These are phyloP conservation scores for Alosa sapidissima DNA, from an alignment of 2,797 vertebrate genomes.

Conservation along the genomic window DNA sequence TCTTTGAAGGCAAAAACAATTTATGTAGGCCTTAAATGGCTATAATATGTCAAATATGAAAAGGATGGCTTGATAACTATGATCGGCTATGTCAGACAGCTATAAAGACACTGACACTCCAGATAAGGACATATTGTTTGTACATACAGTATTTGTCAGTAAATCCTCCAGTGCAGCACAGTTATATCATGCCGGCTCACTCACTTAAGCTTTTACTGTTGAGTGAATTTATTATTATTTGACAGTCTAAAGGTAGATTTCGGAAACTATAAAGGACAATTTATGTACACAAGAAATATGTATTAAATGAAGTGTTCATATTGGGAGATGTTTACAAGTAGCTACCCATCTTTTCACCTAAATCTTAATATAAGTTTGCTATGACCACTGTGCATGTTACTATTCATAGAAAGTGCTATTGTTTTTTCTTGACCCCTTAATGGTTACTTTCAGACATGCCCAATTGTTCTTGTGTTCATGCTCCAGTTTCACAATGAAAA, in stretches of 20 bases:
- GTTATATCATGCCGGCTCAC: not conserved
- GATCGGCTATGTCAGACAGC: not conserved
- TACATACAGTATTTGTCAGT: not conserved
- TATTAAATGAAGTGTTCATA: not conserved
- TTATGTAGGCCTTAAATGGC: not conserved
- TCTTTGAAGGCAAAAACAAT: not conserved
- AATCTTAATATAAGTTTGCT: not conserved
- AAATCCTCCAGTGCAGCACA: not conserved
- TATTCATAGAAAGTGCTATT: conserved; percentile 9
- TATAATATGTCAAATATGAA: not conserved
- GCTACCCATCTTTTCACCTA: not conserved
- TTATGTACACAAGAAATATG: not conserved
- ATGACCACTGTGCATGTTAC: not conserved
- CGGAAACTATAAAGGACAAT: not conserved
- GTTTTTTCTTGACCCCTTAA: not conserved
- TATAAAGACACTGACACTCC: not conserved
- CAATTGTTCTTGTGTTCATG: not conserved
- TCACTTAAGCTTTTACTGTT: not conserved
- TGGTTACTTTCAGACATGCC: not conserved
- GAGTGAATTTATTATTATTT: not conserved
- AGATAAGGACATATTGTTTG: not conserved
- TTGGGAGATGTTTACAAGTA: conserved; percentile 9
- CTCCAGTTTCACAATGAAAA: not conserved
- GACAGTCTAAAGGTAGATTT: not conserved
- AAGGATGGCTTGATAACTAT: not conserved